A percentile compares a stretch with the other conserved stretches of the same genome.
Evolutionary conservation across 35 echinoderm and acorn worm genomes (phyloP).

Genomic region (Patiria miniata): DNA sequence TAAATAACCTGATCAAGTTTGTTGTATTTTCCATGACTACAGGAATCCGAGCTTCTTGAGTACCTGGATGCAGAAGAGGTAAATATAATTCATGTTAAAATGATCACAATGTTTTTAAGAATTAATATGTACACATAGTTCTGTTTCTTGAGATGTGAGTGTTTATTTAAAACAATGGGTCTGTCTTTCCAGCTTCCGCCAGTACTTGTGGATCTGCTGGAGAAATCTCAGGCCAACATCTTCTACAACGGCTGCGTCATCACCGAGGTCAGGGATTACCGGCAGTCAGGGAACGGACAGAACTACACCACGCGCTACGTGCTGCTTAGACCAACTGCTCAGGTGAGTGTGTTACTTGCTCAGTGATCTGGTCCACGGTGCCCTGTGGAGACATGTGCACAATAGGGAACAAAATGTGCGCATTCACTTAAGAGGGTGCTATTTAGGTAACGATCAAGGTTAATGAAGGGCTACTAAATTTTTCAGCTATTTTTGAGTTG

Average conservation of each 20-base stretch:
- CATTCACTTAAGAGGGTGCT: no score
- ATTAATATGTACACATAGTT: no score
- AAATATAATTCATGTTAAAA: conserved; percentile 25
- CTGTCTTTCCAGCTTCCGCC: conserved; percentile 76
- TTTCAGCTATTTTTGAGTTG: no score
- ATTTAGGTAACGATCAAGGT: no score
- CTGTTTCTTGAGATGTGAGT: no score
- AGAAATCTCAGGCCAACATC: conserved; percentile 86
- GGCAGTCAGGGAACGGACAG: conserved; percentile 83
- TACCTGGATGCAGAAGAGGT: conserved; percentile 97
- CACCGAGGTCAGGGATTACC: conserved; percentile 88
- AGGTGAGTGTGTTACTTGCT: conserved; percentile 63
- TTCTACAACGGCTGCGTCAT: conserved; percentile 95
- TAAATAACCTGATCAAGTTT: background rate
- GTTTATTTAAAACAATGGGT: no score
- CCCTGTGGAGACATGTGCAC: no score
- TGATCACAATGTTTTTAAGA: no score
- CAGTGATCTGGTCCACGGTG: background rate
- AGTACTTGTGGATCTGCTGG: conserved; percentile 86
- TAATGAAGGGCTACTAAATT: no score
- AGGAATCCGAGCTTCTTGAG: conserved; percentile 96
- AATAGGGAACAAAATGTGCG: conserved; percentile 1
- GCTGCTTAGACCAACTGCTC: conserved; percentile 84
- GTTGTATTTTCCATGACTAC: conserved; percentile 25
- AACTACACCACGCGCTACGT: conserved; percentile 71